These are phyloP conservation scores for Hipparchia sbordonii DNA, from an alignment of 2,888 invertebrate genomes.

Conservation along the genomic window DNA sequence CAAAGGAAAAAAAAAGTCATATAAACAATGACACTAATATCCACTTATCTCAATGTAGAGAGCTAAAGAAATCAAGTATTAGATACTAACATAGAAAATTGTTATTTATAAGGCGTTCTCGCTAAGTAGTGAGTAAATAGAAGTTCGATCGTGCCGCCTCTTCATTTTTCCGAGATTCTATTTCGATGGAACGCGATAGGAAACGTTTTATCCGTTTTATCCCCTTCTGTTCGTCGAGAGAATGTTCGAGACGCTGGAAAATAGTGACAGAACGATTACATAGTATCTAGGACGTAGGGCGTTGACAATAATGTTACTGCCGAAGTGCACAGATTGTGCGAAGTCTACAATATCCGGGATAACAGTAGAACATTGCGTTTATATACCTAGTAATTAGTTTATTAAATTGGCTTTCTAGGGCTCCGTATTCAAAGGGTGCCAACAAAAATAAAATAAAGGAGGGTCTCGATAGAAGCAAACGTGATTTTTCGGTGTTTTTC, in stretches of 20 bases:
- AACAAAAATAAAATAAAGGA: too few relatives aligned
- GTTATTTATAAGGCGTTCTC: background rate
- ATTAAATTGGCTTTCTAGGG: too few relatives aligned
- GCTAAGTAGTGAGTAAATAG: background rate
- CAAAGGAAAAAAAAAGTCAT: too few relatives aligned
- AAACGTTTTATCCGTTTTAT: background rate
- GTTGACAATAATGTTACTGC: background rate
- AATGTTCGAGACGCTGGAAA: background rate
- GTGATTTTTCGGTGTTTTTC: too few relatives aligned
- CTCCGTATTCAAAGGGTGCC: too few relatives aligned
- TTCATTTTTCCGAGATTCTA: constrained; percentile 1
- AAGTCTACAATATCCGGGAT: too few relatives aligned
- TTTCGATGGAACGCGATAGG: background rate
- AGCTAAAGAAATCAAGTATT: background rate
- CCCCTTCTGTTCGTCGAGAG: background rate
- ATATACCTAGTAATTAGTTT: too few relatives aligned
- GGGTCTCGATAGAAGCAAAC: too few relatives aligned
- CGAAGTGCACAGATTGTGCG: background rate
- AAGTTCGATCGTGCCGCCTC: background rate
- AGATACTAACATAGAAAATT: background rate
- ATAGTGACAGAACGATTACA: background rate
- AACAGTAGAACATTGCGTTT: too few relatives aligned
- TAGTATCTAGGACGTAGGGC: background rate
- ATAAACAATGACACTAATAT: too few relatives aligned
- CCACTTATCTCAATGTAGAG: too few relatives aligned